phyloP scores from a whole-genome alignment of 23 tunicate genomes.

The Styela clava region DNA sequence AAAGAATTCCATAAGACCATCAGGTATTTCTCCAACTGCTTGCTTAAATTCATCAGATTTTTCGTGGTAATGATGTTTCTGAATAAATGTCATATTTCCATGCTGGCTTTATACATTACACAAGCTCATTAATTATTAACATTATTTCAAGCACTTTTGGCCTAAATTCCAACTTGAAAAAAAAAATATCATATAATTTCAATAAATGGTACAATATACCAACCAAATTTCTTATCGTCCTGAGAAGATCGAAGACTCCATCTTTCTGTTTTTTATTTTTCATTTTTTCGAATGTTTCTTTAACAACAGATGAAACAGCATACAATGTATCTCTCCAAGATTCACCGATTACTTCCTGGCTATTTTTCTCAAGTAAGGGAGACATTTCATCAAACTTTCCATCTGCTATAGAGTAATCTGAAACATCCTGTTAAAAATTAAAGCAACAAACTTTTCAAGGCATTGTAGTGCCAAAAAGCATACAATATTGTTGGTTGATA shows the following conservation, averaged over 20 bases:
- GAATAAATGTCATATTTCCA: too few relatives aligned
- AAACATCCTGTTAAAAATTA: conserved; percentile 12
- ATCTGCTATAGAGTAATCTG: neutral
- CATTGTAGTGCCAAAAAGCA: too few relatives aligned
- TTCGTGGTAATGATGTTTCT: conserved; percentile 30
- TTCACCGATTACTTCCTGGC: neutral
- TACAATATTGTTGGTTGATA: too few relatives aligned
- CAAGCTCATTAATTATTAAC: too few relatives aligned
- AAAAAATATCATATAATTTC: too few relatives aligned
- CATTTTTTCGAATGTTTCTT: neutral
- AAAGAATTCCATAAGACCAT: conserved; percentile 6
- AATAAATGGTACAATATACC: too few relatives aligned
- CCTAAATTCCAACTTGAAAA: too few relatives aligned
- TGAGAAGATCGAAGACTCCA: neutral
- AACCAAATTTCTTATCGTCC: conserved; percentile 3
- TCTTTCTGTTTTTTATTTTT: neutral
- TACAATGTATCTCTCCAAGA: conserved; percentile 14
- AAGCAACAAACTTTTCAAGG: too few relatives aligned
- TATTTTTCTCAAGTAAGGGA: neutral
- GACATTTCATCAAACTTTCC: neutral
- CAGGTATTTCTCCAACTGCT: conserved; percentile 16
- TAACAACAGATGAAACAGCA: neutral
- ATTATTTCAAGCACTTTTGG: too few relatives aligned
- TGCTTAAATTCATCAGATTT: conserved; percentile 3
- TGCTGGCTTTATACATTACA: too few relatives aligned